Conservation (phyloP, 2,888 invertebrate genomes). For the Caenorhabditis macrosperma region DNA sequence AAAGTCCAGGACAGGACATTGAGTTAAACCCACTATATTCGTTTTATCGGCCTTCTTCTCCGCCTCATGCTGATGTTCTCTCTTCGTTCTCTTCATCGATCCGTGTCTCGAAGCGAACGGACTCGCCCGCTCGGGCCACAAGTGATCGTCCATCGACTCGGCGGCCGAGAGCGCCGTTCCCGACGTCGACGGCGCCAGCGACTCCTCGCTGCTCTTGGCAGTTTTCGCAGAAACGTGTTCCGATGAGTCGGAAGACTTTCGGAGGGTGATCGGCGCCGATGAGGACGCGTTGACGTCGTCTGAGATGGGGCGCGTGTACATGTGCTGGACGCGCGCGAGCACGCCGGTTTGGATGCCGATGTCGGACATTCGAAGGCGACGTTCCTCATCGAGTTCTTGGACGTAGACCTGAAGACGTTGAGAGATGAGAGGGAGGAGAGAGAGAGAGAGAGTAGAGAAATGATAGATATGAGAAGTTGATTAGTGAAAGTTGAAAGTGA, state of each 20-base stretch:
- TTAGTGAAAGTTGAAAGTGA: constrained; percentile 24
- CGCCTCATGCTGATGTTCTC: constrained; percentile 14
- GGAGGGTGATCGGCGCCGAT: constrained; percentile 52
- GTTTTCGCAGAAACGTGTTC: constrained; percentile 30
- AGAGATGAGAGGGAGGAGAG: not conserved
- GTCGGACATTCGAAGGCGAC: constrained; percentile 68
- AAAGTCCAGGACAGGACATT: too few relatives aligned
- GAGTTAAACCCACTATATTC: constrained; percentile 35
- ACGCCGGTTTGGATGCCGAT: constrained; percentile 75
- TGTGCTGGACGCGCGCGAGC: constrained; percentile 72
- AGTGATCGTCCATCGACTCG: constrained; percentile 52
- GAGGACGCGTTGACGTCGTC: constrained; percentile 32
- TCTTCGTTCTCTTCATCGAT: constrained; percentile 35
- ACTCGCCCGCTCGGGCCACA: constrained; percentile 43
- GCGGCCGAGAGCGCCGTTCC: constrained; percentile 26
- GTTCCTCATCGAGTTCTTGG: constrained; percentile 66
- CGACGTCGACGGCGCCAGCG: constrained; percentile 17
- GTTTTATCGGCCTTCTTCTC: constrained; percentile 42
- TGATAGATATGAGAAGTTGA: not conserved
- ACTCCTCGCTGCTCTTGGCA: constrained; percentile 43
- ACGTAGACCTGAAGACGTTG: constrained; percentile 70
- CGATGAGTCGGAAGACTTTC: constrained; percentile 51
- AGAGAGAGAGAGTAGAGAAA: not conserved
- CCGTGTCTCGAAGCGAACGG: constrained; percentile 44
- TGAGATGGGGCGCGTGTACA: constrained; percentile 61